Evolutionary conservation across 2,888 invertebrate species (phyloP).

Genomic region (Tuta absoluta): DNA sequence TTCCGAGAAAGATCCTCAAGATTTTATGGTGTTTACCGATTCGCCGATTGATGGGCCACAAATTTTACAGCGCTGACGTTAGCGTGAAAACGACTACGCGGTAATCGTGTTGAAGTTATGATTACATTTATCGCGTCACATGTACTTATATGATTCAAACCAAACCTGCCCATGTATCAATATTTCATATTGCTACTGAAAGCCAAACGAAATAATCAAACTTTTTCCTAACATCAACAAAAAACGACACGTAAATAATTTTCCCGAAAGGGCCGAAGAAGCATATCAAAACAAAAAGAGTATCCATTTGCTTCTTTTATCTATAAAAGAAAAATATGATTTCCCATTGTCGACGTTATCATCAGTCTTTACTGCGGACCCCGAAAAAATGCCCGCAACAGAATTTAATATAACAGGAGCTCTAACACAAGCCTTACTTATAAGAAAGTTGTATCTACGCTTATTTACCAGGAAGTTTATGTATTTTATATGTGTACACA

Average conservation of each 20-base stretch:
- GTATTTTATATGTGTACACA: conserved; percentile 65
- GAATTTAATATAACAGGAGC: conserved; percentile 76
- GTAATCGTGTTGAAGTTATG: background rate
- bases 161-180: background rate
- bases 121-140: background rate
- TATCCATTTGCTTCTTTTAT: conserved; percentile 56
- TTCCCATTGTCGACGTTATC: conserved; percentile 64
- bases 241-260: conserved; percentile 57
- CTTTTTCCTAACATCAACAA: conserved; percentile 30
- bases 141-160: background rate
- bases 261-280: conserved; percentile 41
- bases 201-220: conserved; percentile 14
- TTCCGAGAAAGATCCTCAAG: conserved; percentile 70
- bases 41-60: conserved; percentile 58
- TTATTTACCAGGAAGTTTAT: conserved; percentile 80
- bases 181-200: background rate
- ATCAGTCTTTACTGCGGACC: conserved; percentile 54
- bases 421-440: conserved; percentile 61
- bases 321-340: conserved; percentile 63
- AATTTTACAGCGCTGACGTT: conserved; percentile 50
- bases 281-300: conserved; percentile 54
- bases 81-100: conserved; percentile 6
- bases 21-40: conserved; percentile 74
- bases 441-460: conserved; percentile 73
- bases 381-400: conserved; percentile 64